Percentiles rank a stretch among this genome's conserved stretches.
Evolutionary conservation across 2,888 invertebrate genomes (phyloP).

Genomic region (Pasiphila rectangulata): DNA sequence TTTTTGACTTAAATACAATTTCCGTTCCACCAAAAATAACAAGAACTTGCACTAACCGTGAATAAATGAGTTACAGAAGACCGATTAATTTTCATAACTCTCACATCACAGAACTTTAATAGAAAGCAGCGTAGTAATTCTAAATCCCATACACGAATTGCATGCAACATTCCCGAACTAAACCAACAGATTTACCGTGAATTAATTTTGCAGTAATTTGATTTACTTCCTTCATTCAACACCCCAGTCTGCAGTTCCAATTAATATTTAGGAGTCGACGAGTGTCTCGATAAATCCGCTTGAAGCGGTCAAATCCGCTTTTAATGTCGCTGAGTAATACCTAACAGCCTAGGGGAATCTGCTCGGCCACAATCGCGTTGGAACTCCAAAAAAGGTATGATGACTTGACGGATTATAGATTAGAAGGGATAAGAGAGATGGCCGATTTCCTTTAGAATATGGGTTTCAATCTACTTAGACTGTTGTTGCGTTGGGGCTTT

Average conservation of each 20-base stretch:
- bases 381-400: constrained; percentile 1
- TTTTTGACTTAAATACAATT: no score
- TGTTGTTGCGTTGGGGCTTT: neutral
- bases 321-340: constrained; percentile 55
- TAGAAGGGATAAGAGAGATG: neutral
- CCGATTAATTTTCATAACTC: no score
- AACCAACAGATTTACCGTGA: constrained; percentile 4
- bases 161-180: neutral
- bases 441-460: neutral
- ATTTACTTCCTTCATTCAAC: constrained; percentile 9
- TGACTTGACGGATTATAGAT: constrained; percentile 5
- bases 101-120: neutral
- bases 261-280: constrained; percentile 24
- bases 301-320: constrained; percentile 52
- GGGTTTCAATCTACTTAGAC: neutral
- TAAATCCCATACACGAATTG: neutral
- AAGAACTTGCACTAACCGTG: no score
- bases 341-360: constrained; percentile 25
- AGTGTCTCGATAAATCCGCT: constrained; percentile 32
- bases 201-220: constrained; percentile 6
- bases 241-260: constrained; percentile 16
- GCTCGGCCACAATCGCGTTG: constrained; percentile 9
- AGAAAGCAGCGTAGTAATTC: neutral
- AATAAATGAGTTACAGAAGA: no score
- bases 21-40: no score